Base-by-base conservation (phyloP, 2,797 vertebrate genomes). In the Momotus momota region DNA sequence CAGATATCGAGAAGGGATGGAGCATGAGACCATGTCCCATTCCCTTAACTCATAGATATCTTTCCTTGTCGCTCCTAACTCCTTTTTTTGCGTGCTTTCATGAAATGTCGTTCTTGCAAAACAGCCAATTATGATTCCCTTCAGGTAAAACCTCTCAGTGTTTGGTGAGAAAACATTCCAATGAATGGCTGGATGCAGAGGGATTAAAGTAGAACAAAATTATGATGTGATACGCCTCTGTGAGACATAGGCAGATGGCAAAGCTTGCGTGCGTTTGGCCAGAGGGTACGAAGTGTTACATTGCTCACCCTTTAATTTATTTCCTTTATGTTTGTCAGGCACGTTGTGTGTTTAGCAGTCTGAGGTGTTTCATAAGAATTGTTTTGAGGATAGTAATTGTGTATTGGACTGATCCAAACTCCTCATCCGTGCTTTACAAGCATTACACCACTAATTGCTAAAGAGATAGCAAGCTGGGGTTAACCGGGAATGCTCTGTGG, bases 401-500 rank as follows among this genome's bases (percentile, higher is more conserved):
- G 12, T 55, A 41, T 40, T 43, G 58, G 49, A 40, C 55, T 16
- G 21, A 48, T 60, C 54, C 40, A 51, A 93, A 70, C 48, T 49
- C 49, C 54, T 85, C 74, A 48, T 78, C 67, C 64, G 61, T 72
- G 46, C 79, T 81, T 81, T 81, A 88, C 18, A 91, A 90, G 57
- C 57, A 48, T 9, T 45, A 29, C 78, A 77, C 61, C 55, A 81
- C 55, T 73, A 88, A 90, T 69, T 88, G 66, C 70, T 86, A 26
- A 52, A 88, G 58, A 92, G 70, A 77, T 8, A 52, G 90, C 85
- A 84, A 84, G 70, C 12, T 86, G 62, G 55, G 81, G 86, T 95
- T 94, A 93, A 88, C 88, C 2, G 8, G 25, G 46, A 96, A 84
- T 1, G 1, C 55, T 94, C 88, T 69, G 70, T n/a, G 22, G 60